Evolutionary conservation across 2,797 vertebrate species (phyloP).

Genomic region (Masticophis lateralis): DNA sequence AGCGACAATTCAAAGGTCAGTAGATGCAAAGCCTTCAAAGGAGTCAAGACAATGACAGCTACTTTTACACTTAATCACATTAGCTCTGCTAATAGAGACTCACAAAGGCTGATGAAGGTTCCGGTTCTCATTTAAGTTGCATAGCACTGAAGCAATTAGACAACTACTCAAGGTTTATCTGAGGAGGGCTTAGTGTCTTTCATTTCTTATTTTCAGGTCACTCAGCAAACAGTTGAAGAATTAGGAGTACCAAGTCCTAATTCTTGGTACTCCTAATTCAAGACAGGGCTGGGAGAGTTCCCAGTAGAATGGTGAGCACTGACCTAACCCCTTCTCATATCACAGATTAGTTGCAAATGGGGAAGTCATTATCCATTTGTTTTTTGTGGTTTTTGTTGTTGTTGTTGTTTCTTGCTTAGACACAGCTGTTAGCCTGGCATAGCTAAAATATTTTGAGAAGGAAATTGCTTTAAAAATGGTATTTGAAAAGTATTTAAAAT

Average conservation of each 20-base stretch:
- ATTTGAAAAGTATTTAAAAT: background rate
- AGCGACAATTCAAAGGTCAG: background rate
- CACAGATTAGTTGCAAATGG: background rate
- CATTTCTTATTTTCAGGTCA: background rate
- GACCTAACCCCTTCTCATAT: background rate
- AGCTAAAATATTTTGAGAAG: background rate
- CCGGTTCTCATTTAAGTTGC: background rate
- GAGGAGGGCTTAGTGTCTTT: background rate
- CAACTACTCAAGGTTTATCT: background rate
- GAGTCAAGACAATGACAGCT: background rate
- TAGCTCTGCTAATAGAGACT: background rate
- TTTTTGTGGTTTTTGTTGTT: background rate
- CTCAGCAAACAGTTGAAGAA: too few relatives aligned
- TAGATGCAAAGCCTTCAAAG: background rate
- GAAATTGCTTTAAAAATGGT: background rate
- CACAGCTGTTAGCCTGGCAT: background rate
- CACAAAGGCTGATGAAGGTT: background rate
- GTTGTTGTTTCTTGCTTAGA: background rate
- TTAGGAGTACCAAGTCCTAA: background rate
- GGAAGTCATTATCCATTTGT: background rate
- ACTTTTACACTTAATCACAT: background rate
- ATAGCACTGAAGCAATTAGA: background rate
- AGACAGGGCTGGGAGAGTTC: too few relatives aligned
- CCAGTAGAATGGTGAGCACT: background rate
- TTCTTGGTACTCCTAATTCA: too few relatives aligned